Evolutionary conservation across 2,113 vertebrate species (phyloP), one percentile per base, ranked within the genome.

Genomic region (Sander vitreus): DNA sequence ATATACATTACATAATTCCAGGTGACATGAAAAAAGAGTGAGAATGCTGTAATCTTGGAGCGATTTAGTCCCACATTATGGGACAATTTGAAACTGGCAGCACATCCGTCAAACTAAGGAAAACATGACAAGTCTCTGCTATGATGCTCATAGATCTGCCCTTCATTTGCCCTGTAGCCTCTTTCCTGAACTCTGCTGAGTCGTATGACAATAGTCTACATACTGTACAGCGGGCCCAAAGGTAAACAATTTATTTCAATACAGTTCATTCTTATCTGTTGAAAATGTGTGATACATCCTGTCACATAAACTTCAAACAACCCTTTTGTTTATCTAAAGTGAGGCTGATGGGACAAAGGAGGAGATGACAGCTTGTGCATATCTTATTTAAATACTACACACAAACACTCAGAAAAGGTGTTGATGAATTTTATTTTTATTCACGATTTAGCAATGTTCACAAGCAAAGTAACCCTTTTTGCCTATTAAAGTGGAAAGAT

Each of bases 91-190:
- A 66, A 89, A 51, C 86, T 86, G 85, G 87, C 75, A 82, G 78
- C 79, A 84, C 83, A 91, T 91, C 82, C 55, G 51, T 93, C 89
- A 93, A 77, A 64, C 64, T 76, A 86, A 91, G 88, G 71, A 92
- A 92, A 94, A 91, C 80, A 86, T 90, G 93, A 90, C 80, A 87
- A 74, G 81, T 76, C 65, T 47, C 70, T 25, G 48, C 76, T 70
- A 62, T 69, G 73, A 84, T 85, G 77, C 83, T 45, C 78, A 85
- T 43, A 86, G 58, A 89, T 85, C 65, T 93, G 91, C 66, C 86
- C 91, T 93, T 91, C 85, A 86, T 84, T 90, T 90, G 74, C 89
- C 87, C 67, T 57, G 30, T 39, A 86, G 81, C 84, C 83, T 89
- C 73, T 81, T 43, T 70, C 78, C 67, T 89, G 86, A 91, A 90